Base-by-base conservation (phyloP, 2,888 invertebrate genomes). In the Ditula angustiorana region DNA sequence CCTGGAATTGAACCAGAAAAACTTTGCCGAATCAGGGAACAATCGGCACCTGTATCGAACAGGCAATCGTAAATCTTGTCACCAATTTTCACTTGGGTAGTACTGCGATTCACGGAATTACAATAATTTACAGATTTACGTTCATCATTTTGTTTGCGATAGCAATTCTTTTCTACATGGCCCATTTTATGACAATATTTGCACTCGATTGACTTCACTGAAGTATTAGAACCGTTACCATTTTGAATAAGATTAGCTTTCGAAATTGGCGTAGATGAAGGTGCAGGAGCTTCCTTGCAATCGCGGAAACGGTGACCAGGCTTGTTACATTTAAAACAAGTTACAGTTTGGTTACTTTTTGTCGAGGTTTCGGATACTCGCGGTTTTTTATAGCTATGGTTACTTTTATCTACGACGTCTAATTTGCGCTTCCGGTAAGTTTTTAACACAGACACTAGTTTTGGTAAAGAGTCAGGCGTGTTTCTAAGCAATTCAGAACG, bases 401-500 rank as follows among this genome's bases (percentile, higher is more conserved):
- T 21, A 10, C n/a, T 33, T 5, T 52, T 52, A 8, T 21, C 52
- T 5, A 21, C 11, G 10, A 11, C 26, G 10, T 57, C 62, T 28
- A 57, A 28, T 47, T 62, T 57, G n/a, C 57, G 47, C 13, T 62
- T 62, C 0, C 62, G 57, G 13, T 19, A 56, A 11, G 56, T 62
- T 62, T 57, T 62, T 33, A 57, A 28, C 13, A 52, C 52, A 8
- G 63, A 58, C 3, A 64, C 53, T 46, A 64, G 16, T 35, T 52
- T 64, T 11, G 64, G 58, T 2, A 64, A 33, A 11, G 58, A 58
- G 11, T 64, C 53, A 23, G 64, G 64, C 5, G 59, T 64, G 23
- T 64, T 64, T 10, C 64, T 52, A 24, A 66, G 37, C 16, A 66
- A 24, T 2, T 66, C 66, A 35, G 57, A 50, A 2, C 61, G 30